Base-by-base conservation (phyloP, 2,888 invertebrate genomes). In the Aleiodes leptofemur region DNA sequence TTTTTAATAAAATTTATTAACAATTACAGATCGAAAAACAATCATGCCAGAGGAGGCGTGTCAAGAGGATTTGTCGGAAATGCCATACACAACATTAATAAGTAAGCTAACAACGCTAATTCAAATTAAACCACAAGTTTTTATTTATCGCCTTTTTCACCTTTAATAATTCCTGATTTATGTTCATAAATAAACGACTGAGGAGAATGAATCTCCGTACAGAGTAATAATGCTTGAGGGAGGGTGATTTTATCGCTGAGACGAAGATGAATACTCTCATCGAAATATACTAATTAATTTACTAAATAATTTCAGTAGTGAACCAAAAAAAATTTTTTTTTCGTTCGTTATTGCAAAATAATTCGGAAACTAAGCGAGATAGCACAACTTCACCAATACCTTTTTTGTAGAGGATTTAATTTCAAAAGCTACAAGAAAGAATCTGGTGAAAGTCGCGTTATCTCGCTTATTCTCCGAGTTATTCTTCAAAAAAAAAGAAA, bases 31-130 rank as follows among this genome's bases (percentile, higher is more conserved):
- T 80, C 84, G 88, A 79, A 88, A 90, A 77, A 86, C 88, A 61
- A 88, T 88, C 74, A 87, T 89, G 81, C 92, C 94, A 1, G 93
- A 94, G 76, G 94, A 94, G 83, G 95, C 94, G 0, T 95, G 95
- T 89, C 90, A 90, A 78, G 91, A 91, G 82, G 91, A 91, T 78
- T 89, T 91, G n/a, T 86, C 88, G 4, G 89, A 85, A 43, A 90
- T 91, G 78, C 91, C 92, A 0, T 93, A 91, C 84, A 92, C 92
- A 73, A 95, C 95, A 0, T 90, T 95, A 31, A 93, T 94, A 82
- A 92, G 95, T 95, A 84, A 92, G 93, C 91, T 74, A 77, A 79
- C 68, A 74, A 23, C 43, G 16, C 38, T 55, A 55, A 55, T 16
- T 53, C 53, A 69, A 72, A 43, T 75, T 13, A 56, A 43, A 66